Evolutionary conservation across 2,888 invertebrate genomes (phyloP), one percentile per base, ranked within the genome.

Genomic region (Pyrrhia umbra): DNA sequence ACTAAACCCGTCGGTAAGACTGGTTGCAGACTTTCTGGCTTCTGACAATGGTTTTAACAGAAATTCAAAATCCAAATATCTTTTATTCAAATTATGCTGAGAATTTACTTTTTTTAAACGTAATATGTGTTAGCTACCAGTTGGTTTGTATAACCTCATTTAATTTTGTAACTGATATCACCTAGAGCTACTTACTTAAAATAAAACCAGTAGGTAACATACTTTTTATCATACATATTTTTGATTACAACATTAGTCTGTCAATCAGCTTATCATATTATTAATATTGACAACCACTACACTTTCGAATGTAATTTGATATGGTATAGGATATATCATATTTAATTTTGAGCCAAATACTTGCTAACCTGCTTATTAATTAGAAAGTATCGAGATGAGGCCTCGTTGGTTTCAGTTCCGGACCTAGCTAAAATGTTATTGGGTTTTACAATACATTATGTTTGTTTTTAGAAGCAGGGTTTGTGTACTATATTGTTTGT

Each of bases 211-310:
- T 39, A n/a, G n/a, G n/a, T n/a, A n/a, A n/a, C 9, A 8, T 9
- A 37, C 4, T 42, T 30, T 45, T 34, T 25, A 16, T 13, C 1
- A 13, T 21, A 27, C 1, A 54, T 2, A 13, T 8, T 57, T 45
- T 16, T 37, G 16, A 15, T 25, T 1, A 40, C 23, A 39, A 20
- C n/a, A 34, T 0, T 15, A 27, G 25, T 25, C n/a, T 55, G 15
- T 34, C 46, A 5, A 51, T 37, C 39, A 34, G 40, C 40, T 27
- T 21, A 52, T 61, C 40, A 58, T 47, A 18, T 39, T 61, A 10
- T 74, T 74, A 49, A 66, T 60, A 54, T 39, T 63, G 70, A 66
- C 63, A 56, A 27, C 45, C 27, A 20, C 21, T 30, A 56, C 65
- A 73, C 55, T 37, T 59, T 30, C 20, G 16, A 40, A 27, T 50